Evolutionary conservation across 2,888 invertebrate genomes (phyloP).

Genomic region (Dromius quadrimaculatus): DNA sequence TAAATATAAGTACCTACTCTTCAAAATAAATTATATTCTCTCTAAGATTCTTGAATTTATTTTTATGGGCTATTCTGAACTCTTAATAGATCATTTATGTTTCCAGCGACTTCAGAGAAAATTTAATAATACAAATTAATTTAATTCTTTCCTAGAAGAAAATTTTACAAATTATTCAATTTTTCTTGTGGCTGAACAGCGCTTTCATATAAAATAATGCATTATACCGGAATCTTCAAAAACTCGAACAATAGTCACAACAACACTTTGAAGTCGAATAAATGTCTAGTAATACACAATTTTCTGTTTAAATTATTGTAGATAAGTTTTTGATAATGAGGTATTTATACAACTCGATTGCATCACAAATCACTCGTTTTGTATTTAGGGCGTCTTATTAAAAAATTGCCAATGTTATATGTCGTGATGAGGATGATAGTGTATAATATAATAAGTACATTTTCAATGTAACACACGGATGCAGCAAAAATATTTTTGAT

Average conservation of each 20-base stretch:
- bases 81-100: too few relatives aligned
- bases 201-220: too few relatives aligned
- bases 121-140: too few relatives aligned
- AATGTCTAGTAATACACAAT: constrained; percentile 41
- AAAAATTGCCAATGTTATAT: constrained; percentile 47
- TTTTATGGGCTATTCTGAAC: too few relatives aligned
- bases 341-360: constrained; percentile 19
- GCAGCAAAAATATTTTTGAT: not conserved
- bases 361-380: constrained; percentile 37
- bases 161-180: too few relatives aligned
- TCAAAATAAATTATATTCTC: too few relatives aligned
- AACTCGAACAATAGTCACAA: constrained; percentile 41
- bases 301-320: constrained; percentile 21
- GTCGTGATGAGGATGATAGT: constrained; percentile 21
- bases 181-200: too few relatives aligned
- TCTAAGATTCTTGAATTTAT: too few relatives aligned
- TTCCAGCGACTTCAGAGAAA: too few relatives aligned
- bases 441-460: constrained; percentile 49
- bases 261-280: constrained; percentile 44
- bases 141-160: too few relatives aligned
- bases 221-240: constrained; percentile 39
- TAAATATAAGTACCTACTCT: too few relatives aligned
- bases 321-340: constrained; percentile 27
- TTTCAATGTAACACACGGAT: not conserved
- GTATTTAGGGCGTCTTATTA: constrained; percentile 36